Base-by-base conservation (phyloP, 2,797 vertebrate species). In the Hippocampus kuda region DNA sequence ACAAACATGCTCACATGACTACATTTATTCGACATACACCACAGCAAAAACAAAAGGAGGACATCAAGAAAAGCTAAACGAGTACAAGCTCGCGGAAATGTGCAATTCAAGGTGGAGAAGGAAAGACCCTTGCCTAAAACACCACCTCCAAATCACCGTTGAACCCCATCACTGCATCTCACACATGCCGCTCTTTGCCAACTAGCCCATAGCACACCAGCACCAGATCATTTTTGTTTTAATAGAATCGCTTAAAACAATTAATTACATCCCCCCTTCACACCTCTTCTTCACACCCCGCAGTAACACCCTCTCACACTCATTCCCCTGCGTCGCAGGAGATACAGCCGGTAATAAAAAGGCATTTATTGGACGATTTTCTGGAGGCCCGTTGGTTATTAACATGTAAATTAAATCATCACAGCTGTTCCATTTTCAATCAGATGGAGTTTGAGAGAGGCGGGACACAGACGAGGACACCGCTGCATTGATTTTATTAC, bases 351-450 rank as follows among this genome's bases (percentile, higher is more conserved):
- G 94, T 93, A 95, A 95, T 97, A 96, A 97, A 92, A 96, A 94
- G 92, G 92, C 93, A 88, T 96, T 97, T 97, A 96, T 94, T 96
- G 92, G 91, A 90, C 89, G 92, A 93, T 95, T 96, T 91, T 98
- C 95, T 94, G 91, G 92, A 95, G 93, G 95, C 94, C 94, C 94
- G 93, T 95, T 95, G 95, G 95, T 97, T 97, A 98, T 97, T 97
- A 97, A 95, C 94, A 97, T 97, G 95, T 96, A 98, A 98, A 98
- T 97, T 96, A 97, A 98, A 97, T 96, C 95, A 95, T 96, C 96
- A 94, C 96, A 97, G 95, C 95, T 97, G 96, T 94, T 96, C 94
- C 92, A 94, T 95, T 96, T 96, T 95, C 94, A 95, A 96, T 97
- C 93, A 94, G 92, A 92, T 92, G 91, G 92, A 93, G 93, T 92